These are phyloP conservation scores for Archips crataeganus DNA, from an alignment of 2,888 invertebrate species.

Conservation along the genomic window DNA sequence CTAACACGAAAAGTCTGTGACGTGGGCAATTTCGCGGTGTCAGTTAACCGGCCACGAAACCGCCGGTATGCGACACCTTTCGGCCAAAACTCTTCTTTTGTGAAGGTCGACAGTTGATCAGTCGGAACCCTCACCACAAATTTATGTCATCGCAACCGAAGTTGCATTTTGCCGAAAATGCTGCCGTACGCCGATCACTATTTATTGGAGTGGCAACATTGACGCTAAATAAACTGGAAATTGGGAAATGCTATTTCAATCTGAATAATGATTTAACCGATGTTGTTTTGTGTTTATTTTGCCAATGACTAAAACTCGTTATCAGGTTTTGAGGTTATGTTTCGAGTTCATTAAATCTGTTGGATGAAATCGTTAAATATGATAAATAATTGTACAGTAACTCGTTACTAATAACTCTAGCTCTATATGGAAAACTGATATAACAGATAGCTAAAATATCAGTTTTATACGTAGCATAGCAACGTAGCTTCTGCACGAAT, in stretches of 20 bases:
- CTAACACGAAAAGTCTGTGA: no score
- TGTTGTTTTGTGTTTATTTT: background rate
- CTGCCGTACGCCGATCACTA: conserved; percentile 4
- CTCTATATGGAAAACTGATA: background rate
- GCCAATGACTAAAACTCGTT: conserved; percentile 11
- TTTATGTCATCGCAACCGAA: background rate
- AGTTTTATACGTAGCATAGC: background rate
- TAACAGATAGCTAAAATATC: background rate
- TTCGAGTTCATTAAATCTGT: background rate
- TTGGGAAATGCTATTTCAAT: conserved; percentile 14
- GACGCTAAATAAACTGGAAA: conserved; percentile 15
- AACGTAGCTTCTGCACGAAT: no score
- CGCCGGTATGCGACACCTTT: no score
- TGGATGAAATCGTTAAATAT: background rate
- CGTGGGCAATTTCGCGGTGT: no score
- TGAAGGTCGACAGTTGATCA: no score
- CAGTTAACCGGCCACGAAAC: no score
- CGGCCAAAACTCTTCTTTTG: no score
- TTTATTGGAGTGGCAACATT: conserved; percentile 15
- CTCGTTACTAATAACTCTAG: background rate
- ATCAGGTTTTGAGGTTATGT: conserved; percentile 5
- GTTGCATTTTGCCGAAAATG: conserved; percentile 4
- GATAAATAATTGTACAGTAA: background rate
- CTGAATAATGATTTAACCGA: conserved; percentile 12
- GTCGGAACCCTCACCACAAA: no score